These are phyloP conservation scores for Vidua chalybeata DNA, from an alignment of 2,113 vertebrate genomes.

Conservation along the genomic window DNA sequence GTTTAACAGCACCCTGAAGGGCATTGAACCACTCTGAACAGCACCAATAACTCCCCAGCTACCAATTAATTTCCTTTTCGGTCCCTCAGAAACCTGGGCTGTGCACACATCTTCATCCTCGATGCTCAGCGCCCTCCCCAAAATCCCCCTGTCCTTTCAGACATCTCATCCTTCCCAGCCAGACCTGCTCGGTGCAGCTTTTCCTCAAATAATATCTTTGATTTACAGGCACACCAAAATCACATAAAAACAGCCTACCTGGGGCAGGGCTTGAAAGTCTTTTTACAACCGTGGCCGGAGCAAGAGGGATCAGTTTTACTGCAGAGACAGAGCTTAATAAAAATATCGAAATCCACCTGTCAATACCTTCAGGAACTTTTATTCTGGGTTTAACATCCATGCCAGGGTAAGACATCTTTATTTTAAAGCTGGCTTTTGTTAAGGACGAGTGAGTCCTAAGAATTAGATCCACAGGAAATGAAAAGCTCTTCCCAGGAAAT, in stretches of 20 bases:
- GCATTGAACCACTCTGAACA: neutral
- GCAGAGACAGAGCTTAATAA: slow-evolving; percentile 19
- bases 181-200: neutral
- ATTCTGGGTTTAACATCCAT: neutral
- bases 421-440: neutral
- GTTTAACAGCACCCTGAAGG: neutral
- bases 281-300: neutral
- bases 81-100: too few species aligned
- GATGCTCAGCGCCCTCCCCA: neutral
- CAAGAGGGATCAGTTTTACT: neutral
- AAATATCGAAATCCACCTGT: slow-evolving; percentile 6
- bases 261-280: neutral
- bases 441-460: neutral
- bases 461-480: slow-evolving; percentile 5
- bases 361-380: neutral
- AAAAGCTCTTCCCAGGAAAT: slow-evolving; percentile 22
- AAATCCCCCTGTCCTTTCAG: neutral
- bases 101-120: neutral
- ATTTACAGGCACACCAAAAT: neutral
- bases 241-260: neutral
- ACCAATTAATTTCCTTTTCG: neutral
- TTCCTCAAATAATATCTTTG: neutral
- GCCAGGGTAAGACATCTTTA: neutral
- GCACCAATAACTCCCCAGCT: neutral
- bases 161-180: neutral